Percentiles rank a stretch among this genome's conserved stretches.
phyloP scores from a whole-genome alignment of 1,140 invertebrate genomes.

The Archivesica marissinica region DNA sequence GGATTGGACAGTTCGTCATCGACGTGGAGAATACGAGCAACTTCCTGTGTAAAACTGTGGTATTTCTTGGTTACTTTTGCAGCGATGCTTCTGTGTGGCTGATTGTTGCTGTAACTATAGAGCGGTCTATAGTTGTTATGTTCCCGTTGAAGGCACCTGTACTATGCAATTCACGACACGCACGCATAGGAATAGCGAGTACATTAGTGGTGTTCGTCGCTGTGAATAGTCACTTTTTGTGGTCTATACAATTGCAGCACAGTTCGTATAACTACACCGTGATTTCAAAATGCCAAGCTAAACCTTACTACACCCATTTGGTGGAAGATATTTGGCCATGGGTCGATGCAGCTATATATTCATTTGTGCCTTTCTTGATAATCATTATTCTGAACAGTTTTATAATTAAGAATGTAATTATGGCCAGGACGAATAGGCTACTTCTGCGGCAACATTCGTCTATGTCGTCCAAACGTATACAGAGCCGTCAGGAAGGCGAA shows the following conservation, averaged over 20 bases:
- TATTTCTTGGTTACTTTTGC: slow-evolving; percentile 76
- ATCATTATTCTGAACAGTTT: slow-evolving; percentile 75
- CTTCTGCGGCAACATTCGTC: slow-evolving; percentile 11
- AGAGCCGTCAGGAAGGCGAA: slow-evolving; percentile 50
- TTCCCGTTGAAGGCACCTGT: slow-evolving; percentile 76
- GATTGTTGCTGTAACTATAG: slow-evolving; percentile 82
- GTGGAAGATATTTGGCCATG: slow-evolving; percentile 75
- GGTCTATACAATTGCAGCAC: slow-evolving; percentile 64
- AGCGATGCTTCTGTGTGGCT: slow-evolving; percentile 82
- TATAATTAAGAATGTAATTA: slow-evolving; percentile 69
- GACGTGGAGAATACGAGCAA: slow-evolving; percentile 68
- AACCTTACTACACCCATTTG: slow-evolving; percentile 36
- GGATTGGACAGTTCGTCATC: slow-evolving; percentile 76
- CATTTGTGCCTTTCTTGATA: slow-evolving; percentile 76
- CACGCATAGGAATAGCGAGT: slow-evolving; percentile 68
- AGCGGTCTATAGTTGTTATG: slow-evolving; percentile 81
- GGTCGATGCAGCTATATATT: slow-evolving; percentile 80
- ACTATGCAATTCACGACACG: slow-evolving; percentile 76
- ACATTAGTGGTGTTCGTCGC: slow-evolving; percentile 66
- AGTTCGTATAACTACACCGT: slow-evolving; percentile 36
- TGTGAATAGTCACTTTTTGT: slow-evolving; percentile 79
- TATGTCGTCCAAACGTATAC: slow-evolving; percentile 1
- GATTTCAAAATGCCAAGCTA: slow-evolving; percentile 57
- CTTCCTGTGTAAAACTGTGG: slow-evolving; percentile 77
- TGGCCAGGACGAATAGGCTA: slow-evolving; percentile 16